Base-by-base conservation (phyloP, 2,113 vertebrate species). In the Xenopus borealis region DNA sequence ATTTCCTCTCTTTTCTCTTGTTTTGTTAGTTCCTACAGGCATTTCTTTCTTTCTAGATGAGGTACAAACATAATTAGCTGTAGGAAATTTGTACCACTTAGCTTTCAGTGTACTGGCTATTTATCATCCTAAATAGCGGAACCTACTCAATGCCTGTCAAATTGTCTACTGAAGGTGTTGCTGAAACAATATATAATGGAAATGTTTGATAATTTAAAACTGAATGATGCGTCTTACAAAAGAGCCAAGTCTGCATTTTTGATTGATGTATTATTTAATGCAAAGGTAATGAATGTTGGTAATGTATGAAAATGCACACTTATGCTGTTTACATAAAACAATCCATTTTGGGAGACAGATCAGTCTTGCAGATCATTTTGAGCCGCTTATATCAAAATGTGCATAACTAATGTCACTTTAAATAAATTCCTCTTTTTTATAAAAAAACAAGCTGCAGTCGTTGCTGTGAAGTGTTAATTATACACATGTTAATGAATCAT, bases 81-180 rank as follows among this genome's bases (percentile, higher is more conserved):
- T 74, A 81, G 81, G 81, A 89, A 88, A 92, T 92, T 88, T 91
- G 89, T 91, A 82, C 83, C 88, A 82, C 82, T 83, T 85, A 85
- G 83, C 81, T 63, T 90, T 86, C 86, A 88, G 83, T 86, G 80
- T 89, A 87, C 79, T 74, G 79, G 84, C 85, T 88, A 88, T 90
- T 84, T 83, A 90, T 92, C 88, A 89, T 86, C 79, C 82, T 13
- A 52, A 72, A 62, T 33, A 63, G 45, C 16, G 45, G 70, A 61
- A 45, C 59, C 23, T 17, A 63, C 62, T 63, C 23, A 63, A 33
- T 33, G 62, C 27, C 63, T 66, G 62, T 58, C 72, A 73, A 66
- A 61, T 52, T 17, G 13, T 19, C 33, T 46, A 17, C 50, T 55
- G 27, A 64, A 65, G 33, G 71, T 65, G 47, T 57, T 46, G 53